phyloP scores from a whole-genome alignment of 2,113 vertebrate species.

The Lepus timidus region DNA sequence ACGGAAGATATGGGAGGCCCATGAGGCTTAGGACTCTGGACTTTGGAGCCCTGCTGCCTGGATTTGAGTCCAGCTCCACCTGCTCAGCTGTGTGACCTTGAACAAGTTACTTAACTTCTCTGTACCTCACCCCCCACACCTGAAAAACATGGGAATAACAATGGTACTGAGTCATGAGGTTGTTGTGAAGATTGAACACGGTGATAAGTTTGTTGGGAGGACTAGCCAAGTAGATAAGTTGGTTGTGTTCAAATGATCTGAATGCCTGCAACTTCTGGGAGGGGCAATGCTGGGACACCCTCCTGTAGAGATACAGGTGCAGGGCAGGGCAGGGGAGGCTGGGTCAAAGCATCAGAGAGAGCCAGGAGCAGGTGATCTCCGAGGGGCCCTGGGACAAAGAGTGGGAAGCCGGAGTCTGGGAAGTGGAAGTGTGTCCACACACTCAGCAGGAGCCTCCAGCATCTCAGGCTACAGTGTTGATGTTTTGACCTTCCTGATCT shows the following conservation, averaged over 20 bases:
- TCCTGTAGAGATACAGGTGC: neutral
- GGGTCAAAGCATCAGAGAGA: neutral
- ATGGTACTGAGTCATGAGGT: neutral
- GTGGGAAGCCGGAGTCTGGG: neutral
- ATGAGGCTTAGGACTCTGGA: neutral
- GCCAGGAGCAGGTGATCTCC: neutral
- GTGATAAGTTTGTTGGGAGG: no score
- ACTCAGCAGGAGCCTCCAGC: neutral
- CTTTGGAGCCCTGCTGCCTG: slow-evolving; percentile 37
- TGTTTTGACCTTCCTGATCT: neutral
- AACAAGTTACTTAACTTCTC: neutral
- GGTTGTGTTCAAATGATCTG: neutral
- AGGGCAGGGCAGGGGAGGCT: neutral
- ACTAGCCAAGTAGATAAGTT: neutral
- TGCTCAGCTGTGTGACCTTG: neutral
- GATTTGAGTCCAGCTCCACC: neutral
- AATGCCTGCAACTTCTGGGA: neutral
- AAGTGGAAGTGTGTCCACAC: neutral
- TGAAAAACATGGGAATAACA: neutral
- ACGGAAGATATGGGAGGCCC: neutral
- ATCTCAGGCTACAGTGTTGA: neutral
- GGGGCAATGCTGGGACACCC: neutral
- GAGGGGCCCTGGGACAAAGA: neutral
- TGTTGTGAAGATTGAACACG: neutral
- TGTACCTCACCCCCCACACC: neutral